Evolutionary conservation across 30 jellyfish, hydroid and myxozoan species (phyloP), one percentile per base, ranked within the genome.

Genomic region (Chironex yamaguchii): DNA sequence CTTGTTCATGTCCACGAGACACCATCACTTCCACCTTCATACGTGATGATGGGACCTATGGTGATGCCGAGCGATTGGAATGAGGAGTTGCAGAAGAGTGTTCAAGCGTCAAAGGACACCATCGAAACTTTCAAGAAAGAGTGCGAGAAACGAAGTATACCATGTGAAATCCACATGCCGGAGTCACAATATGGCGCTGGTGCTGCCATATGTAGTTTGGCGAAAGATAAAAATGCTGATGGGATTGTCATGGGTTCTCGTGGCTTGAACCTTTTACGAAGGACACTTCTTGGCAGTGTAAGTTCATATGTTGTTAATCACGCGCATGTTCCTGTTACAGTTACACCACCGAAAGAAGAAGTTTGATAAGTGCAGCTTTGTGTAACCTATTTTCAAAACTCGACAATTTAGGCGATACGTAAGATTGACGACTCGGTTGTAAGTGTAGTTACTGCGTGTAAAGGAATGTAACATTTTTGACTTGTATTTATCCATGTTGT

Each of bases 181-280:
- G 31, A 86, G 34, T 36, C 49, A 31, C 13, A 42, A 17, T 84
- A 81, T 9, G 97, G 97, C 3, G 89, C 97, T 1, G 97, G 97
- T 26, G 96, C 82, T 31, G 72, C 96, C 0, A 90, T 82, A 62
- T 82, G 95, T 54, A 86, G 76, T 36, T 64, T 84, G 27, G 97
- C 97, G 12, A 75, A 82, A 33, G 91, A 68, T 31, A 77, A 83
- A 12, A 62, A 84, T 65, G 97, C 97, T 3, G 42, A 67, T 71
- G 87, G 92, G 4, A 90, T 90, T 12, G 73, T 90, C 52, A 82
- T 90, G 91, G 97, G 97, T 13, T 82, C 97, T 23, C 72, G 97
- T 58, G 97, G 97, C 14, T 82, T 90, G 0, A 82, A 73, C 30
- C 24, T 81, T 2, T 34, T 90, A 20, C 42, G 96, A 67, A 52